phyloP scores from a whole-genome alignment of 1,140 invertebrate species.

The Tribolium madens region DNA sequence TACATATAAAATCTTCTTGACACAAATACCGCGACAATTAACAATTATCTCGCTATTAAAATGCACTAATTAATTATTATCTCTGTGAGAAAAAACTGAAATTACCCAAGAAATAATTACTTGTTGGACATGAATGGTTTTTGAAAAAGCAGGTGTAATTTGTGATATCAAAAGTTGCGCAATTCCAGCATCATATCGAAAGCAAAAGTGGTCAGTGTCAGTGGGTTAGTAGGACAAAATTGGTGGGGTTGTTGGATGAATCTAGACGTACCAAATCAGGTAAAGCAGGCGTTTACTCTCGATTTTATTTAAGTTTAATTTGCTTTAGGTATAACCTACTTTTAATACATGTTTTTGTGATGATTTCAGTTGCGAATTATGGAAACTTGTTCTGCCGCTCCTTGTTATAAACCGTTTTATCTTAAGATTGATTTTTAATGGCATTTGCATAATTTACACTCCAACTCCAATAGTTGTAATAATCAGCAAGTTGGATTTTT shows the following conservation, averaged over 20 bases:
- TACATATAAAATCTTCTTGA: slow-evolving; percentile 35
- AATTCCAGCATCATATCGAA: slow-evolving; percentile 43
- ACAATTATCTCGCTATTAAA: slow-evolving; percentile 7
- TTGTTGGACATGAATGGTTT: background rate
- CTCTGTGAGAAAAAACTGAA: background rate
- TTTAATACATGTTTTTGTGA: slow-evolving; percentile 26
- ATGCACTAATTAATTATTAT: slow-evolving; percentile 17
- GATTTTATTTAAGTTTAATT: slow-evolving; percentile 43
- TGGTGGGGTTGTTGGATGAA: slow-evolving; percentile 32
- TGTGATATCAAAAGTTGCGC: slow-evolving; percentile 18
- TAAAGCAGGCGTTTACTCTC: slow-evolving; percentile 43
- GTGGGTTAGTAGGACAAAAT: slow-evolving; percentile 47
- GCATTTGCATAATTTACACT: slow-evolving; percentile 16
- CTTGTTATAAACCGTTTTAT: background rate
- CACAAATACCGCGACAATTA: slow-evolving; percentile 33
- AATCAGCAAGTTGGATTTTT: background rate
- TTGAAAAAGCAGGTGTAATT: slow-evolving; percentile 2
- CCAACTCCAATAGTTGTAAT: background rate
- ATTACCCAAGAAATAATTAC: slow-evolving; percentile 15
- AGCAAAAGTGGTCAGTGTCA: slow-evolving; percentile 54
- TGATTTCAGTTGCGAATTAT: slow-evolving; percentile 36
- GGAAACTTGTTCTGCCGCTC: slow-evolving; percentile 36
- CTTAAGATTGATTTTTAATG: slow-evolving; percentile 16
- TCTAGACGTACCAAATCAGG: slow-evolving; percentile 43
- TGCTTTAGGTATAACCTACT: slow-evolving; percentile 23